Base-by-base conservation (phyloP, 2,113 vertebrate species). In the Argyrosomus japonicus region DNA sequence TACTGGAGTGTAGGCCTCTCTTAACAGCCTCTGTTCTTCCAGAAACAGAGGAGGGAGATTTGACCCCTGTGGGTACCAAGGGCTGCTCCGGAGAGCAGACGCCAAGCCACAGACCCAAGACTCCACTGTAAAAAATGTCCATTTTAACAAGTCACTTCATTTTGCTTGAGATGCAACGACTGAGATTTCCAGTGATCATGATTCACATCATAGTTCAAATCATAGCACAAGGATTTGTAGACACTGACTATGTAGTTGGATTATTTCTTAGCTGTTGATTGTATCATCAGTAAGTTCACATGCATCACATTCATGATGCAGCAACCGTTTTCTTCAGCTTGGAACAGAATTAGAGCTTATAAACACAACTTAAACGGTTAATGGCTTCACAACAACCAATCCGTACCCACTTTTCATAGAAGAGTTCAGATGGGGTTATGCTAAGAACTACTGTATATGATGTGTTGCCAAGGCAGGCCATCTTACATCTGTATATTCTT, bases 11-110 rank as follows among this genome's bases (percentile, higher is more conserved):
- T 63, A 86, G 81, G 63, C 79, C 80, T 88, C 69, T 79, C 82
- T 77, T 85, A 84, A 83, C 71, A 73, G 77, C 75, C 74, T 79
- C 85, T 85, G 79, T 82, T 86, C 84, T 61, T 75, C 81, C 79
- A 88, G 89, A 86, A 85, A 83, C 75, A 40, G 60, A 80, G 45
- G 75, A 91, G 82, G 74, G 91, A 89, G 90, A 91, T 90, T 83
- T 93, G 92, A 93, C 90, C 89, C 88, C 87, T 89, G 73, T 87
- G 91, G 90, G 92, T 76, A 87, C 82, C 90, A 82, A 90, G 81
- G 90, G 88, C 83, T 83, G 45, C 90, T 84, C 60, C 53, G 75
- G 83, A 87, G 89, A 83, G 61, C 74, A 79, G 84, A 89, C 81
- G 76, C 87, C 86, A 88, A 86, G 65, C 86, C 85, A 36, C 84